Evolutionary conservation across 2,113 vertebrate genomes (phyloP).

Genomic region (Trematocara unimaculatum): DNA sequence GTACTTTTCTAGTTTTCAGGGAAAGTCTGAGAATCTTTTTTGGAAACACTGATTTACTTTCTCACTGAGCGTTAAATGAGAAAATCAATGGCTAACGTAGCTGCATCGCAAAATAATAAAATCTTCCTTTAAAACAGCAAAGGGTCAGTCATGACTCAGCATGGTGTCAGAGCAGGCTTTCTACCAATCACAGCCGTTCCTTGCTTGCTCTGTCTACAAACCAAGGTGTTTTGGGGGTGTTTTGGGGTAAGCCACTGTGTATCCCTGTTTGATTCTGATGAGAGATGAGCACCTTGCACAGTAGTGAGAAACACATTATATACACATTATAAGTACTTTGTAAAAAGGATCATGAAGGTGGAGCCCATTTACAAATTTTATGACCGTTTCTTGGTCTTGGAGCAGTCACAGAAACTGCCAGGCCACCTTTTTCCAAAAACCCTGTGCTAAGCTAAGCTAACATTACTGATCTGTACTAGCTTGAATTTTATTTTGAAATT

Average conservation of each 20-base stretch:
- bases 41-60: background rate
- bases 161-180: background rate
- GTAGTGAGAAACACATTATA: background rate
- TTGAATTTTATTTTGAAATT: background rate
- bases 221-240: background rate
- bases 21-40: background rate
- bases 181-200: background rate
- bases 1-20: background rate
- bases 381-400: background rate
- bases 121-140: background rate
- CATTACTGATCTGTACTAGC: background rate
- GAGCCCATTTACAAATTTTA: background rate
- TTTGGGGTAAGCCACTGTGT: background rate
- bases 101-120: background rate
- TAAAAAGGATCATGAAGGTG: background rate
- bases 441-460: background rate
- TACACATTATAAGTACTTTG: background rate
- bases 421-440: background rate
- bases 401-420: background rate
- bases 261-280: background rate
- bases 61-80: background rate
- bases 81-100: background rate
- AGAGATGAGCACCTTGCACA: background rate
- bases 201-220: background rate
- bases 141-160: background rate